phyloP scores from a whole-genome alignment of 2,888 invertebrate species.

The Theristus sp. region DNA sequence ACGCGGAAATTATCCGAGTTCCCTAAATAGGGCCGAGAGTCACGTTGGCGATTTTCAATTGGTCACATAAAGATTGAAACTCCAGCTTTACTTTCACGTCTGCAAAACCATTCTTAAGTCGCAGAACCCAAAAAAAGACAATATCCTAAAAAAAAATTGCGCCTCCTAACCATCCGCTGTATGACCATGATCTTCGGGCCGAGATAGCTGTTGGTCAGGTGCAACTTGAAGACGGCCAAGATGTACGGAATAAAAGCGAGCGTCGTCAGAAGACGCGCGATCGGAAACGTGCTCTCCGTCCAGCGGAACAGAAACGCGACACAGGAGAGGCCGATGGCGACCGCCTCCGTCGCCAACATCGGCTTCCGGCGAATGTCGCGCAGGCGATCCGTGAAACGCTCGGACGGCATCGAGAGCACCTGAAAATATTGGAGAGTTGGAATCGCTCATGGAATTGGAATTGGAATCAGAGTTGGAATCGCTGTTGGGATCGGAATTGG shows the following conservation, averaged over 20 bases:
- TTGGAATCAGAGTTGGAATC: no score
- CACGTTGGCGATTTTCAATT: no score
- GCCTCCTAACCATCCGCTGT: conserved; percentile 34
- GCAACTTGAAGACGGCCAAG: conserved; percentile 29
- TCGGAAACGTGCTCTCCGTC: background rate
- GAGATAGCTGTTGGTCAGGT: conserved; percentile 29
- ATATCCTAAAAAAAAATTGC: no score
- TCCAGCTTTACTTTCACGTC: background rate
- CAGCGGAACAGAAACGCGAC: background rate
- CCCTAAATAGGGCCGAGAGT: no score
- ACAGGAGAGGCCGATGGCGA: background rate
- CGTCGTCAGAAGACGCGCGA: conserved; percentile 27
- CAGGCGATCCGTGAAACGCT: background rate
- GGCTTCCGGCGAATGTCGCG: background rate
- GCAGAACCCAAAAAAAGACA: no score
- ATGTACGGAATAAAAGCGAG: conserved; percentile 29
- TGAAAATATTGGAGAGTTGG: background rate
- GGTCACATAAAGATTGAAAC: background rate
- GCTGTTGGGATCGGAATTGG: no score
- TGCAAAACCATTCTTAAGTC: background rate
- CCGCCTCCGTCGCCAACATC: background rate
- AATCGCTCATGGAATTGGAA: no score
- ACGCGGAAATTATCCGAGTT: no score
- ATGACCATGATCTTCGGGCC: conserved; percentile 36
- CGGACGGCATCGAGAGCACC: background rate